Percentiles rank a stretch among this genome's conserved stretches.
Conservation (phyloP, 2,113 vertebrate species). For the Astur gentilis region DNA sequence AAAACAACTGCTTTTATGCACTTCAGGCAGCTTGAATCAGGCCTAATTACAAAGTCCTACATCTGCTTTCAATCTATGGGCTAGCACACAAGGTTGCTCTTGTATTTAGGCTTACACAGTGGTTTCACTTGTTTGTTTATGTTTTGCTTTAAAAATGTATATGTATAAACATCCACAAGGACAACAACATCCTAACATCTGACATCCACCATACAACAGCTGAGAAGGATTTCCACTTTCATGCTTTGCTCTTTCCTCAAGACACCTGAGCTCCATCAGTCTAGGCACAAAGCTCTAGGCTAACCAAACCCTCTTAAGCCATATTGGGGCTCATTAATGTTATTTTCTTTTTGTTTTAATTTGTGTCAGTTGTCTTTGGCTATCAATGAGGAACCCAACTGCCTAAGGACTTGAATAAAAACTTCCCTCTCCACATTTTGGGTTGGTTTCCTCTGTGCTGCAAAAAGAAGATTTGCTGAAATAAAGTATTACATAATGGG, state of each 20-base stretch:
- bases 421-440: rapidly evolving
- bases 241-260: not conserved
- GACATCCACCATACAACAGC: conserved; percentile 7
- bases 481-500: not conserved
- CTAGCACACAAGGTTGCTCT: conserved; percentile 55
- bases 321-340: not conserved
- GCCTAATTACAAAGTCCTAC: conserved; percentile 71
- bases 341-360: not conserved
- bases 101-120: conserved; percentile 35
- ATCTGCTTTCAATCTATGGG: conserved; percentile 77
- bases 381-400: not conserved
- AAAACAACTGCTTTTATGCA: conserved; percentile 71
- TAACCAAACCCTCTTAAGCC: not conserved
- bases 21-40: conserved; percentile 55
- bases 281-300: not conserved
- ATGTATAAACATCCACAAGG: conserved; percentile 59
- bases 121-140: conserved; percentile 69
- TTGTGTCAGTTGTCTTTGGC: not conserved
- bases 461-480: not conserved
- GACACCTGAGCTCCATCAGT: not conserved
- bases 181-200: conserved; percentile 45
- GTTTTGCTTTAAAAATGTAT: conserved; percentile 57
- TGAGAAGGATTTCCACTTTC: conserved; percentile 1
- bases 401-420: not conserved
- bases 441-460: not conserved